Evolutionary conservation across 2,113 vertebrate genomes (phyloP).

Genomic region (Potamarius usumacintae): DNA sequence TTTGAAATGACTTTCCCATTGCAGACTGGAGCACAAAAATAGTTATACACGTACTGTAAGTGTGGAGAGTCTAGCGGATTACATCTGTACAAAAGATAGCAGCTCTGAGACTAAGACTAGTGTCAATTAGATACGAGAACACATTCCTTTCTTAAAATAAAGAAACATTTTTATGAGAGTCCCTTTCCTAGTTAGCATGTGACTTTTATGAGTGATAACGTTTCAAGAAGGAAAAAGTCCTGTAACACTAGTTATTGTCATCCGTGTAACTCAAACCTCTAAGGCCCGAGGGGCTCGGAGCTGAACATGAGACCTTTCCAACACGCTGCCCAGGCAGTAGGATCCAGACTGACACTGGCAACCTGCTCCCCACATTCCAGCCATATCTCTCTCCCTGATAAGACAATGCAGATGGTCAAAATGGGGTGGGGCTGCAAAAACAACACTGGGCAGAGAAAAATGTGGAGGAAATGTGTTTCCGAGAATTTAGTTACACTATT

Average conservation of each 20-base stretch:
- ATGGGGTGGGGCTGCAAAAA: slow-evolving; percentile 53
- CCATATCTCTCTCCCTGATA: slow-evolving; percentile 54
- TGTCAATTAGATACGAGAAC: not conserved
- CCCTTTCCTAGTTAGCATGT: not conserved
- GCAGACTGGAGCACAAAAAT: not conserved
- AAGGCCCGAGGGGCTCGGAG: slow-evolving; percentile 6
- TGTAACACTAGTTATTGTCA: slow-evolving; percentile 22
- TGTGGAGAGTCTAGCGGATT: not conserved
- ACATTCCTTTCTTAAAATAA: not conserved
- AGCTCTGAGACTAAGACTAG: not conserved
- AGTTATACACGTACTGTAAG: not conserved
- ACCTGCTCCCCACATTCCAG: slow-evolving; percentile 51
- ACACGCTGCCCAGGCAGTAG: not conserved
- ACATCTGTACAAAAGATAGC: not conserved
- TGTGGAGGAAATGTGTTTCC: slow-evolving; percentile 42
- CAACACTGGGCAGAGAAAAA: slow-evolving; percentile 41
- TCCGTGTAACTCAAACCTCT: slow-evolving; percentile 34
- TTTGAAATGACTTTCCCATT: not conserved
- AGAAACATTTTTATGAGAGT: not conserved
- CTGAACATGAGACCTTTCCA: slow-evolving; percentile 16
- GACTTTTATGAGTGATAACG: not conserved
- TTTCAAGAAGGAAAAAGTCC: not conserved
- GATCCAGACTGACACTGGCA: slow-evolving; percentile 23
- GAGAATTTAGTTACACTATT: slow-evolving; percentile 18
- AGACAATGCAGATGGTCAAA: slow-evolving; percentile 41